phyloP scores from a whole-genome alignment of 2,113 vertebrate species.

The Puntigrus tetrazona region DNA sequence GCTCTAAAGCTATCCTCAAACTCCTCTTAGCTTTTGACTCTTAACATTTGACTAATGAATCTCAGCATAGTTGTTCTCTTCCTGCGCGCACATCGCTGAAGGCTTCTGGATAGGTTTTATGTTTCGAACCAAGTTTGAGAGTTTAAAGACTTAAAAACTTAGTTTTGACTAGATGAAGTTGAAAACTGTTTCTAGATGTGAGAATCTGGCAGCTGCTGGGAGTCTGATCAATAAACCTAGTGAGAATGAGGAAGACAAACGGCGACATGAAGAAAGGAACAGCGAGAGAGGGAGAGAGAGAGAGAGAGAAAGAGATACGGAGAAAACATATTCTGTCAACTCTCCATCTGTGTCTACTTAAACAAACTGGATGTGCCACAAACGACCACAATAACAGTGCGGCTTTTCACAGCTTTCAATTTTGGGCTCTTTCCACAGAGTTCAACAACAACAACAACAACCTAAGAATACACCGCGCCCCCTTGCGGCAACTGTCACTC shows the following conservation, averaged over 20 bases:
- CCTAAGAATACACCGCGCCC: constrained; percentile 50
- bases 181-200: neutral
- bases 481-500: constrained; percentile 3
- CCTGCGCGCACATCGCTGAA: neutral
- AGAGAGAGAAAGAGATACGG: constrained; percentile 6
- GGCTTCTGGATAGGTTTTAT: neutral
- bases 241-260: neutral
- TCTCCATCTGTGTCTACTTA: constrained; percentile 39
- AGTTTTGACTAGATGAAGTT: neutral
- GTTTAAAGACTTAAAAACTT: neutral
- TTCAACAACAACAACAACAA: constrained; percentile 38
- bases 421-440: constrained; percentile 49
- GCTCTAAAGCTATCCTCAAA: neutral
- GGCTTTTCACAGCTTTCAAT: constrained; percentile 42
- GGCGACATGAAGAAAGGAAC: neutral
- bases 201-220: neutral
- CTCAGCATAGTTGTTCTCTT: constrained; percentile 14
- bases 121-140: neutral
- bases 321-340: neutral
- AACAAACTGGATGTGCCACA: constrained; percentile 20
- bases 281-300: neutral
- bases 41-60: constrained; percentile 19
- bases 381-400: constrained; percentile 28
- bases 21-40: neutral
- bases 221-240: constrained; percentile 6